A percentile compares a stretch with the other conserved stretches of the same genome.
phyloP scores from a whole-genome alignment of 1,140 invertebrate species.

The Hyphantria cunea region DNA sequence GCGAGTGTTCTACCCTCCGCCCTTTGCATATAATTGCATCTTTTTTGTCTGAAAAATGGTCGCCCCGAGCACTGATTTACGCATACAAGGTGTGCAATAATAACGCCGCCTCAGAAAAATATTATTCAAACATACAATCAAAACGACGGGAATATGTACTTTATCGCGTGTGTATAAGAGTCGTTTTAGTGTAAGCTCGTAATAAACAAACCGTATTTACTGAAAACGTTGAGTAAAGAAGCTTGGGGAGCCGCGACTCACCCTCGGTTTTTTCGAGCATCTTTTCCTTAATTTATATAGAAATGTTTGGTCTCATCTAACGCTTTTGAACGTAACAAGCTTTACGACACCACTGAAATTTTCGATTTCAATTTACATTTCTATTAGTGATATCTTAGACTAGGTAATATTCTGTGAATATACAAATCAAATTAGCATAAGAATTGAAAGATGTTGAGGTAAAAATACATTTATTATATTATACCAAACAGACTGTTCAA shows the following conservation, averaged over 20 bases:
- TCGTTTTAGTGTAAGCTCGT: constrained; percentile 38
- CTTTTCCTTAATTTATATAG: constrained; percentile 81
- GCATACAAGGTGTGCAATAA: constrained; percentile 78
- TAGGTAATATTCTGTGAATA: constrained; percentile 1
- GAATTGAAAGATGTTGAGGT: neutral
- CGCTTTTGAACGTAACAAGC: constrained; percentile 49
- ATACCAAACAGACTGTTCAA: too few species aligned
- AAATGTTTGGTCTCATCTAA: constrained; percentile 67
- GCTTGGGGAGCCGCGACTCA: constrained; percentile 61
- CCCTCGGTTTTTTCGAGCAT: constrained; percentile 76
- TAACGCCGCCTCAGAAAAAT: constrained; percentile 71
- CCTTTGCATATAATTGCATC: constrained; percentile 76
- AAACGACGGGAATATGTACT: constrained; percentile 35
- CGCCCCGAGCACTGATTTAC: constrained; percentile 73
- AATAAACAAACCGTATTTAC: constrained; percentile 59
- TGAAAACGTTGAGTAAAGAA: constrained; percentile 74
- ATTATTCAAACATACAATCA: constrained; percentile 47
- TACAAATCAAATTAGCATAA: neutral
- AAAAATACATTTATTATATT: neutral
- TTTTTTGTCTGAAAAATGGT: constrained; percentile 70
- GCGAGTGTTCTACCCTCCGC: constrained; percentile 34
- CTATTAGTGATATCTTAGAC: constrained; percentile 15
- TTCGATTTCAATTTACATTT: constrained; percentile 32
- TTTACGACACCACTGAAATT: constrained; percentile 45
- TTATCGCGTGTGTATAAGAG: constrained; percentile 36